Base-by-base conservation (phyloP, 2,888 invertebrate genomes). In the Andricus curvator region DNA sequence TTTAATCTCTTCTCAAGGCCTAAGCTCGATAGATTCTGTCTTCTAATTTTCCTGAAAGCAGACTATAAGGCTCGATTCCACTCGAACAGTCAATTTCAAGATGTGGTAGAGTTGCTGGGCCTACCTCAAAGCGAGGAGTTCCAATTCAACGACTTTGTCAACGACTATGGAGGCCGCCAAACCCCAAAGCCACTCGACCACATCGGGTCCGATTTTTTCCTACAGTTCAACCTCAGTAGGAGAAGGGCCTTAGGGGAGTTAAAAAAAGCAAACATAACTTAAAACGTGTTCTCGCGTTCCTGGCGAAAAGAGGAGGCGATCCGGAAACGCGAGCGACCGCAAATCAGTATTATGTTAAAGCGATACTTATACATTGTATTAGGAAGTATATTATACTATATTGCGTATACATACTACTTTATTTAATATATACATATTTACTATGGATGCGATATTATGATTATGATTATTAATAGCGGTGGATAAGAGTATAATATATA, bases 331-430 rank as follows among this genome's bases (percentile, higher is more conserved):
- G 82, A 84, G 83, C 80, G 80, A 83, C 86, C 88, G 86, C 85
- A 88, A 88, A 90, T 91, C 91, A 92, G 91, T 92, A 92, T 92
- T 92, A 91, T 86, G 86, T 89, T 88, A 82, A 87, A 88, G 85
- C 87, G 87, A 88, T 88, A 89, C 86, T 88, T 88, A 86, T 86
- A 89, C 85, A 88, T 88, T 88, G 86, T 87, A 88, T 86, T 90
- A 89, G 88, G 86, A 87, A 87, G 85, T 88, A 88, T 84, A 88
- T 88, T 85, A 90, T 86, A 88, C 87, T 87, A 88, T 89, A 89
- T 88, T 88, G 84, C 88, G 86, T 88, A 89, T 88, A 88, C 83
- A 86, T 86, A 88, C 88, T 83, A 86, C 85, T 91, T 89, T 87
- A 89, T 90, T 90, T 88, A 85, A 86, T 85, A 88, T 85, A 87